These are phyloP conservation scores for Drosophila funebris DNA, from an alignment of 1,140 invertebrate genomes.

Conservation along the genomic window DNA sequence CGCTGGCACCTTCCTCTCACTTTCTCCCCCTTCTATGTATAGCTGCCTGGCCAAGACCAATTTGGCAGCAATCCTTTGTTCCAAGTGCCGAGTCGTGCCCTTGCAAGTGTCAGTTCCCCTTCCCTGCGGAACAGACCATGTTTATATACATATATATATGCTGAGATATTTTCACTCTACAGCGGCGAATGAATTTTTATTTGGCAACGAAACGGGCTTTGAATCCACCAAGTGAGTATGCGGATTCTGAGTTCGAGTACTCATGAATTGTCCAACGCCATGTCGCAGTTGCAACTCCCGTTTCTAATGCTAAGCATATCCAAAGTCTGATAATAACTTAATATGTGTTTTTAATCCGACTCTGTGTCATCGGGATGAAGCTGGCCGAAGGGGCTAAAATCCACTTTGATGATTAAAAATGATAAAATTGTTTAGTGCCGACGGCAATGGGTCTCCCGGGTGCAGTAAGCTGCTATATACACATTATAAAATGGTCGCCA, in stretches of 20 bases:
- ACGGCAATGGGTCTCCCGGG: conserved; percentile 71
- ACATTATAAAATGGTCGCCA: conserved; percentile 83
- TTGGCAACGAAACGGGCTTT: conserved; percentile 45
- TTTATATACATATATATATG: conserved; percentile 72
- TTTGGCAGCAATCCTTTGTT: conserved; percentile 78
- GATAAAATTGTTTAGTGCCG: conserved; percentile 83
- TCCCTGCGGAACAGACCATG: conserved; percentile 47
- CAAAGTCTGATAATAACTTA: conserved; percentile 81
- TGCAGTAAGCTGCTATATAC: conserved; percentile 82
- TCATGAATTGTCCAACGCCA: conserved; percentile 54
- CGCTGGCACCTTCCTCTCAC: conserved; percentile 1
- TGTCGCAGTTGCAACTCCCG: background rate
- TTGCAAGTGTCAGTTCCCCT: background rate
- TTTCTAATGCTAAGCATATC: background rate
- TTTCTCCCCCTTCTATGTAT: background rate
- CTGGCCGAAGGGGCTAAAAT: conserved; percentile 44
- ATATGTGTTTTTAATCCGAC: conserved; percentile 82
- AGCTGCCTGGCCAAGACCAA: conserved; percentile 47
- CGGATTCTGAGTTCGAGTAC: conserved; percentile 21
- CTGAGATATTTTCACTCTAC: conserved; percentile 36
- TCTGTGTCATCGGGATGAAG: conserved; percentile 37
- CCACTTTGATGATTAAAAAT: conserved; percentile 83
- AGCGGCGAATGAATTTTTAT: conserved; percentile 73
- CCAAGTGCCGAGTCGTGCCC: conserved; percentile 38
- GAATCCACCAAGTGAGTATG: background rate